Base-by-base conservation (phyloP, 2,797 vertebrate species). In the Gymnothorax javanicus region DNA sequence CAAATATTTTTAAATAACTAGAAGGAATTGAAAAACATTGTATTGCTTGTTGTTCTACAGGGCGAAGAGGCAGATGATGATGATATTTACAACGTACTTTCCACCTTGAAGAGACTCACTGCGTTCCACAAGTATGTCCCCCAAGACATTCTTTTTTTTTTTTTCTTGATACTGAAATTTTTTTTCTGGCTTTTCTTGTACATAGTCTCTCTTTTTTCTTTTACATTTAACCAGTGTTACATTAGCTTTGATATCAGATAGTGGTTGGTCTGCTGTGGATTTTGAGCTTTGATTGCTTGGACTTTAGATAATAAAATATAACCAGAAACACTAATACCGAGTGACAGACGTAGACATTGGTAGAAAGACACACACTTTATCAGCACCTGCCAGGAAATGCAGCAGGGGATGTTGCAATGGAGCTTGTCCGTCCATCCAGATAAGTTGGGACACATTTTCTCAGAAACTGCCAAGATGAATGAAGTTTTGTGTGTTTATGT, bases 61-160 rank as follows among this genome's bases (percentile, higher is more conserved):
- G 98, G 97, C 20, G 98, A 99, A 92, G 99, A 99, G 94, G 99
- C 99, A 0, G 99, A 99, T 87, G 99, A 99, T 60, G 98, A 99
- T 69, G 99, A 99, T 87, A 98, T 99, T 89, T 99, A 99, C 94
- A 99, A 98, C 7, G 99, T 99, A 87, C 96, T 99, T 89, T 98
- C 99, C 7, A 99, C 98, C 1, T 95, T 99, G 60, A 99, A 99
- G 92, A 96, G 98, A 90, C 95, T 99, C 93, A 99, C 99, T 1
- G 99, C 98, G 87, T 99, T 99, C 92, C 99, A 99, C 95, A 99
- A 99, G 98, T 99, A 96, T 85, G 97, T 87, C 23, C 3, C n/a
- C 6, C 15, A 2, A 54, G 13, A n/a, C n/a, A n/a, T n/a, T n/a
- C n/a, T n/a, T n/a, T n/a, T 4, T 20, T 15, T 7, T 33, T 58